phyloP scores from a whole-genome alignment of 2,888 invertebrate genomes.

The Noctuana brunneofusca region DNA sequence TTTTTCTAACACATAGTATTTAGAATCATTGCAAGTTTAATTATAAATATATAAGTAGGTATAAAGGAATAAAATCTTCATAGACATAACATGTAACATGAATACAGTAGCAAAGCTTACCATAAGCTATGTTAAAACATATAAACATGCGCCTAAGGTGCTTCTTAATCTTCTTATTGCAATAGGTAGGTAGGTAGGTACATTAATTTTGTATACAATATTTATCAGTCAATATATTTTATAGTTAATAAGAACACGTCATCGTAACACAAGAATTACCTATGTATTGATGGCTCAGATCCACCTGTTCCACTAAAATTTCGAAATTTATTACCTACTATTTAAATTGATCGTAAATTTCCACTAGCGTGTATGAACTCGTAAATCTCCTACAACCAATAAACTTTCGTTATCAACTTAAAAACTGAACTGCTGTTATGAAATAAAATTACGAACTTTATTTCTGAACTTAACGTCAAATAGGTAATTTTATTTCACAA shows the following conservation, averaged over 20 bases:
- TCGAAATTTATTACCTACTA: constrained; percentile 2
- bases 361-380: constrained; percentile 7
- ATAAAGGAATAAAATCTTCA: not conserved
- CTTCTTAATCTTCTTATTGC: too few relatives aligned
- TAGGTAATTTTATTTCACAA: too few relatives aligned
- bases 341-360: constrained; percentile 22
- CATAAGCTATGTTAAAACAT: too few relatives aligned
- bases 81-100: too few relatives aligned
- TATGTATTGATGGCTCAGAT: not conserved
- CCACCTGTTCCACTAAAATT: not conserved
- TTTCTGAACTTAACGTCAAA: too few relatives aligned
- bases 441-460: not conserved
- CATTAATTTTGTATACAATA: constrained; percentile 1
- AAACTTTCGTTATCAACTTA: not conserved
- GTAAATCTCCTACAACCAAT: constrained; percentile 3
- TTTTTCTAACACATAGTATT: not conserved
- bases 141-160: too few relatives aligned
- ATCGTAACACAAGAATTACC: constrained; percentile 10
- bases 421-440: not conserved
- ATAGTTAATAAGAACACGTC: constrained; percentile 9
- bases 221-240: not conserved
- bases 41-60: too few relatives aligned
- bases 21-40: too few relatives aligned
- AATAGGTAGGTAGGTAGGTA: too few relatives aligned
- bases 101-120: too few relatives aligned